Conservation (phyloP, 2,113 vertebrate genomes). For the Lophotis ruficrista region DNA sequence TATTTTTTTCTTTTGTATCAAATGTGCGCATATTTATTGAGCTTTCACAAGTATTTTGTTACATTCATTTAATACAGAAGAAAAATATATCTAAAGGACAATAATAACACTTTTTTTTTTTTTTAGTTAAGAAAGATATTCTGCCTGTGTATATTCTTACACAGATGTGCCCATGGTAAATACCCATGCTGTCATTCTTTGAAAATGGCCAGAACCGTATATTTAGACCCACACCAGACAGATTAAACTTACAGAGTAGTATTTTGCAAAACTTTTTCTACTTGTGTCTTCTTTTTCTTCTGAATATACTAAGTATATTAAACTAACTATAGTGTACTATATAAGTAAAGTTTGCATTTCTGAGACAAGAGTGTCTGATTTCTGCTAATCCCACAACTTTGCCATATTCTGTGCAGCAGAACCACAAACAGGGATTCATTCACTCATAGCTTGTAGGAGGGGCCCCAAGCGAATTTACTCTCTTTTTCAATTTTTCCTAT, state of each 20-base stretch:
- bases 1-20: conserved; percentile 19
- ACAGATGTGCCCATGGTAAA: conserved; percentile 70
- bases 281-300: conserved; percentile 23
- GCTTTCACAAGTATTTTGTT: conserved; percentile 57
- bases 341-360: conserved; percentile 44
- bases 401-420: not conserved
- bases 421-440: conserved; percentile 24
- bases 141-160: conserved; percentile 61
- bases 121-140: conserved; percentile 17
- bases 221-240: conserved; percentile 47
- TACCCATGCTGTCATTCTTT: conserved; percentile 33
- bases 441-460: conserved; percentile 21
- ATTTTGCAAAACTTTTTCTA: conserved; percentile 64
- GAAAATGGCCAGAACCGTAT: conserved; percentile 63
- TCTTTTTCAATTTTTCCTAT: conserved; percentile 56
- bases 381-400: conserved; percentile 70
- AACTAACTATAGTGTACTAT: no score
- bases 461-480: conserved; percentile 27
- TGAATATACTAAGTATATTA: conserved; percentile 7
- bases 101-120: conserved; percentile 2
- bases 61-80: conserved; percentile 44
- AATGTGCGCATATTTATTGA: conserved; percentile 11
- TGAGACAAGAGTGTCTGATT: conserved; percentile 70
- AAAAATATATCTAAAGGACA: conserved; percentile 55
- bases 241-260: conserved; percentile 59